Conservation (phyloP, 2,888 invertebrate species). For the Patella ulyssiponensis region DNA sequence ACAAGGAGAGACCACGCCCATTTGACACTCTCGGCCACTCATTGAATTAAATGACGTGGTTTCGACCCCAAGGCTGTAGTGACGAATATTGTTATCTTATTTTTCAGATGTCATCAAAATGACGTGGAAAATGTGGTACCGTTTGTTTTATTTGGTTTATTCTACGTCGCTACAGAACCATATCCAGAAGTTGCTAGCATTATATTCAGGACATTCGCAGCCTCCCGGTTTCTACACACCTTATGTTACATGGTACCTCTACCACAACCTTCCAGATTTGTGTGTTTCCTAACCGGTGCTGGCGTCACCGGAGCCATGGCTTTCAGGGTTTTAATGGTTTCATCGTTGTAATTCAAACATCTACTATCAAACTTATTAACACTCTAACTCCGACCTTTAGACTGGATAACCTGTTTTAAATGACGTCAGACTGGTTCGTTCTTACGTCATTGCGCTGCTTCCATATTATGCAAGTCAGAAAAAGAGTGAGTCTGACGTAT, state of each 20-base stretch:
- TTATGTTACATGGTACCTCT: slow-evolving; percentile 1
- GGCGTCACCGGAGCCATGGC: slow-evolving; percentile 14
- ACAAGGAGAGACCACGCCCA: too few species aligned
- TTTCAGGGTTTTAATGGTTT: not conserved
- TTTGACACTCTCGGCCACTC: too few species aligned
- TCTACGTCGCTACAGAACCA: slow-evolving; percentile 15
- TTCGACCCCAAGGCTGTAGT: not conserved
- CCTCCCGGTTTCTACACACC: slow-evolving; percentile 15
- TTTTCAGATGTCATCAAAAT: slow-evolving; percentile 21
- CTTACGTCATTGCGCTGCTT: too few species aligned
- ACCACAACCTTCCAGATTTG: slow-evolving; percentile 1
- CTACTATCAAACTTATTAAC: too few species aligned
- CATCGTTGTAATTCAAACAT: too few species aligned
- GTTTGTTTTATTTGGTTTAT: slow-evolving; percentile 16
- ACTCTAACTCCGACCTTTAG: too few species aligned
- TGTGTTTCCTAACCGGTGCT: slow-evolving; percentile 1
- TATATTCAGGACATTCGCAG: slow-evolving; percentile 16
- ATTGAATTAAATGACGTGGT: too few species aligned
- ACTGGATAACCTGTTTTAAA: too few species aligned
- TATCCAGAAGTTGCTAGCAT: not conserved
- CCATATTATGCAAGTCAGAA: too few species aligned
- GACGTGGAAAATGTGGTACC: slow-evolving; percentile 18
- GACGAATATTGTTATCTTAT: not conserved
- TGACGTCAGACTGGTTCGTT: too few species aligned
- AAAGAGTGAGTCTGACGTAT: too few species aligned